Percentiles rank a stretch among this genome's conserved stretches.
Conservation (phyloP, 2,113 vertebrate species). For the Pluvianellus socialis region DNA sequence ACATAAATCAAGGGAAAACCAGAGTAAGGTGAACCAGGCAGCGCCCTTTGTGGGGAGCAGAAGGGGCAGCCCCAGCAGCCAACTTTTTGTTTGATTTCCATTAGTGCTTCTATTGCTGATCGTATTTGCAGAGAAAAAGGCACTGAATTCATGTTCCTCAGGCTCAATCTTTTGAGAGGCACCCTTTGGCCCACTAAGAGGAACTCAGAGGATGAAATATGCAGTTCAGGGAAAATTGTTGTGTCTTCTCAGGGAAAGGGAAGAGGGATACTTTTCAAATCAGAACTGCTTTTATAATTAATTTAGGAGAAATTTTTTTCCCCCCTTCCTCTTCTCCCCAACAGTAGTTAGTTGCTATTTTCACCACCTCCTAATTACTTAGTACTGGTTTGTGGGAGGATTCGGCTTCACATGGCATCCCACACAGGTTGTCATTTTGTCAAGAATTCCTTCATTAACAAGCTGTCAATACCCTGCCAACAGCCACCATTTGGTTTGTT, state of each 20-base stretch:
- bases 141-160: neutral
- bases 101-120: neutral
- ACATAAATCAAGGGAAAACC: neutral
- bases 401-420: constrained; percentile 70
- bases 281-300: constrained; percentile 36
- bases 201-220: neutral
- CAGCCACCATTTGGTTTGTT: constrained; percentile 80
- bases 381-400: constrained; percentile 67
- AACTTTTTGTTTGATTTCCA: neutral
- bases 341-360: constrained; percentile 73
- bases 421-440: constrained; percentile 82
- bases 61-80: neutral
- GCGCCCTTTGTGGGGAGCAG: neutral
- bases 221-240: neutral
- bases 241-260: neutral
- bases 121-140: neutral
- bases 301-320: neutral
- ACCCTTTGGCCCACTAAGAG: neutral
- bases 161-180: neutral
- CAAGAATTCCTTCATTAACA: constrained; percentile 83
- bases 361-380: constrained; percentile 74
- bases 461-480: constrained; percentile 81
- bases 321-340: neutral
- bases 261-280: neutral
- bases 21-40: neutral